Evolutionary conservation across 2,888 invertebrate genomes (phyloP).

Genomic region (Strigamia transsilvanica): DNA sequence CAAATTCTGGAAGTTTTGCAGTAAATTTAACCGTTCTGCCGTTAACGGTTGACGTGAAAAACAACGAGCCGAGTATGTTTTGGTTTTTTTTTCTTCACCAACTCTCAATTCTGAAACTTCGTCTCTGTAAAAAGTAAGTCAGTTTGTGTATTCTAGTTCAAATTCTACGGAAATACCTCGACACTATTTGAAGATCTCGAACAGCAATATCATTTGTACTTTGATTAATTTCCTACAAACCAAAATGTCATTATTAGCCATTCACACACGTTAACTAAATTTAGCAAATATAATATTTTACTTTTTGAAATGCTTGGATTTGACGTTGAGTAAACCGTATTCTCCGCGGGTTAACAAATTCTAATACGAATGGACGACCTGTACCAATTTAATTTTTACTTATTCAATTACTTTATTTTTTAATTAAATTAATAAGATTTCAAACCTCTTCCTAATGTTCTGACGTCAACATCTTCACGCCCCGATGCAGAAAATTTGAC

Average conservation of each 20-base stretch:
- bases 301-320: slow-evolving; percentile 69
- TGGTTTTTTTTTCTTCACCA: slow-evolving; percentile 88
- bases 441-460: slow-evolving; percentile 72
- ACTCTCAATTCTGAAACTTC: slow-evolving; percentile 77
- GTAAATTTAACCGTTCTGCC: slow-evolving; percentile 65
- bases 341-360: slow-evolving; percentile 75
- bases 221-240: slow-evolving; percentile 68
- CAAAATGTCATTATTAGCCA: slow-evolving; percentile 16
- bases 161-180: slow-evolving; percentile 64
- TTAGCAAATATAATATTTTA: slow-evolving; percentile 53
- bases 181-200: slow-evolving; percentile 73
- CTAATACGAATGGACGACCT: slow-evolving; percentile 92
- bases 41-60: slow-evolving; percentile 67
- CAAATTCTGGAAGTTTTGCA: slow-evolving; percentile 69
- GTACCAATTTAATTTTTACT: background rate
- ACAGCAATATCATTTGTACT: slow-evolving; percentile 69
- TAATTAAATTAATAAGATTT: slow-evolving; percentile 61
- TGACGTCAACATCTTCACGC: slow-evolving; percentile 95
- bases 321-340: slow-evolving; percentile 68
- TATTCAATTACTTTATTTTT: slow-evolving; percentile 61
- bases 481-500: slow-evolving; percentile 90
- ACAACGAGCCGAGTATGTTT: slow-evolving; percentile 86
- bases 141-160: background rate
- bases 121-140: slow-evolving; percentile 66
- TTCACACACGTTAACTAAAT: too few relatives aligned